A percentile compares a stretch with the other conserved stretches of the same genome.
Evolutionary conservation across 2,797 vertebrate genomes (phyloP).

Genomic region (Bradypodion ventrale): DNA sequence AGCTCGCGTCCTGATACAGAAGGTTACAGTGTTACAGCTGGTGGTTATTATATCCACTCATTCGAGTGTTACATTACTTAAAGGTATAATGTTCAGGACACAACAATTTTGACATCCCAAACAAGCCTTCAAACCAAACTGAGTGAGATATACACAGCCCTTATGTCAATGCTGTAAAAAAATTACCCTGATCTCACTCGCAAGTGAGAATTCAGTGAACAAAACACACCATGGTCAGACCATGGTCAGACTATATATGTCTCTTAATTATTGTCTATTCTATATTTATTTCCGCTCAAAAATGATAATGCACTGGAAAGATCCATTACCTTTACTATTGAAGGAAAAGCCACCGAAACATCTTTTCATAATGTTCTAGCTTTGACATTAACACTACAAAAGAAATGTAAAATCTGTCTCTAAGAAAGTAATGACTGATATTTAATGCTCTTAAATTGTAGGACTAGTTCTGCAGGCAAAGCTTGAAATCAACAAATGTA

Average conservation of each 20-base stretch:
- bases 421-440: not conserved
- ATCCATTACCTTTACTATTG: not conserved
- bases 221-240: not conserved
- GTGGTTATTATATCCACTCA: too few relatives aligned
- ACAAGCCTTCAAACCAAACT: too few relatives aligned
- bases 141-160: too few relatives aligned
- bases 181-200: not conserved
- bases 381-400: constrained; percentile 12
- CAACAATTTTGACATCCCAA: too few relatives aligned
- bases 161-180: too few relatives aligned
- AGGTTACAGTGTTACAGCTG: too few relatives aligned
- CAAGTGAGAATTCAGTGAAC: not conserved
- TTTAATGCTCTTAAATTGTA: not conserved
- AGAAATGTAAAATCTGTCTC: not conserved
- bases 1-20: too few relatives aligned
- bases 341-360: not conserved
- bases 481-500: constrained; percentile 23
- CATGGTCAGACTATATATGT: not conserved
- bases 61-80: too few relatives aligned
- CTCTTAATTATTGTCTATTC: not conserved
- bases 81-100: too few relatives aligned
- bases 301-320: constrained; percentile 3
- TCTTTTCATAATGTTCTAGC: not conserved
- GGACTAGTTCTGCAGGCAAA: constrained; percentile 15
- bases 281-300: not conserved